Percentiles rank a stretch among this genome's conserved stretches.
These are phyloP conservation scores for Rhaphigaster nebulosa DNA, from an alignment of 2,888 invertebrate species.

Conservation along the genomic window DNA sequence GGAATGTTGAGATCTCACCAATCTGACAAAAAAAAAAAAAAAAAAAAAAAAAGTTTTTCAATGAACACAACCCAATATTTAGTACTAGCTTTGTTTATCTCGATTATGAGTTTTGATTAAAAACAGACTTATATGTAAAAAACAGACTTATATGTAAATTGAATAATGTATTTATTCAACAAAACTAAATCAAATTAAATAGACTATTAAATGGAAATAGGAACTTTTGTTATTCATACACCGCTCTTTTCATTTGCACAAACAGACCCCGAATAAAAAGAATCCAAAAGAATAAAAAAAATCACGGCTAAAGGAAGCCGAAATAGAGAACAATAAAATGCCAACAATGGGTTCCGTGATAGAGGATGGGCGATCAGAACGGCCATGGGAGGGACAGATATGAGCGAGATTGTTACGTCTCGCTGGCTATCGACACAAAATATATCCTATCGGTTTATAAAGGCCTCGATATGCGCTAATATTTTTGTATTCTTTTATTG, in stretches of 20 bases:
- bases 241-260: background rate
- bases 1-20: no score
- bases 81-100: no score
- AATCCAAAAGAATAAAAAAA: background rate
- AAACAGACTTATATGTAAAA: no score
- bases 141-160: constrained; percentile 3
- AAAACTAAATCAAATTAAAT: background rate
- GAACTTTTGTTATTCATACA: background rate
- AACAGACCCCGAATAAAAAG: constrained; percentile 3
- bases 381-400: constrained; percentile 14
- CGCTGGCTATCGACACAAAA: background rate
- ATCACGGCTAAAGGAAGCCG: constrained; percentile 28
- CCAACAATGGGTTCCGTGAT: background rate
- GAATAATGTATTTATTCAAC: background rate
- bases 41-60: no score
- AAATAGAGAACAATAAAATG: constrained; percentile 4
- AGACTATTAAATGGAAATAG: background rate
- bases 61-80: no score
- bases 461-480: no score
- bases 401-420: background rate
- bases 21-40: no score
- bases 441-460: no score
- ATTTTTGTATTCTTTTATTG: no score
- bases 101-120: background rate
- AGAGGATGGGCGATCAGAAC: background rate